Evolutionary conservation across 2,797 vertebrate species (phyloP), one percentile per base, ranked within the genome.

Genomic region (Catharus ustulatus): DNA sequence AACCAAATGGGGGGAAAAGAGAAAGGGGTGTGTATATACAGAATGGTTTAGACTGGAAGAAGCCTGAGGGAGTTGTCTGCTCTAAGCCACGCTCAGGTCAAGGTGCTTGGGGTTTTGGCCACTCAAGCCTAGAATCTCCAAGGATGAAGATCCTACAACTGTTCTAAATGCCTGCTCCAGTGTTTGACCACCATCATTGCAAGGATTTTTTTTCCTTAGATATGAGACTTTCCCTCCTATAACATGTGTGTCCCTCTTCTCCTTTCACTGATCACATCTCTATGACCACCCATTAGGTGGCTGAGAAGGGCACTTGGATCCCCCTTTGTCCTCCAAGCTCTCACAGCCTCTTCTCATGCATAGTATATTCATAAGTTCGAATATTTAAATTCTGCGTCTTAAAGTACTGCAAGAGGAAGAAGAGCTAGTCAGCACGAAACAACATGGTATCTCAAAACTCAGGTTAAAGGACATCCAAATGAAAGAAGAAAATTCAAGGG

Each of bases 221-320:
- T 82, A 57, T 40, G 24, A 20, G 83, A 79, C 13, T 59, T 94
- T 7, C 4, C 8, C 59, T 79, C 3, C 48, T 34, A 1, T 12
- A 73, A 16, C 3, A 17, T 1, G 2, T 20, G 15, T 36, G 38
- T 48, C 23, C 9, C 13, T 64, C 42, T 71, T 1, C 0, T 34
- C 13, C 32, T 59, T 67, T 74, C 34, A 64, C 11, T 46, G 42
- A 71, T 13, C 11, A 13, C 1, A 0, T 22, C 62, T 80, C 74
- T 36, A 1, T 9, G 6, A 16, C 4, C 49, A 59, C 18, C 6
- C 43, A 42, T 48, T 11, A 32, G 15, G 38, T 17, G 34, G 38
- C 11, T 68, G 30, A 74, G 67, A 67, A 69, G 2, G 24, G 30
- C 63, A 21, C 16, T 30, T 46, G 30, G 57, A 26, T 38, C 15